A percentile compares a stretch with the other conserved stretches of the same genome.
phyloP scores from a whole-genome alignment of 2,888 invertebrate genomes.

The Chrysolina oricalcia region DNA sequence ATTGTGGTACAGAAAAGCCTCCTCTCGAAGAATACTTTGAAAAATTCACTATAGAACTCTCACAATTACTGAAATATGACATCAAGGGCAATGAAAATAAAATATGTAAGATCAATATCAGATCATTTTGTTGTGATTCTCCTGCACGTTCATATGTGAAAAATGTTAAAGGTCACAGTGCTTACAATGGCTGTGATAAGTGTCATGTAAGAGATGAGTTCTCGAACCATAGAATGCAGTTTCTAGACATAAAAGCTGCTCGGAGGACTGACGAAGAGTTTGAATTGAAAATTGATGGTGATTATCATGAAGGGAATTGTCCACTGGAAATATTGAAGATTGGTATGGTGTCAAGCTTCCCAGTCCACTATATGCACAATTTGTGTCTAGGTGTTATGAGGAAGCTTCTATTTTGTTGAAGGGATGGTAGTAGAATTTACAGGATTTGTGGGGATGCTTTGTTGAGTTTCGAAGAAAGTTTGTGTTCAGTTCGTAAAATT shows the following conservation, averaged over 20 bases:
- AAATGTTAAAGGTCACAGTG: slow-evolving; percentile 51
- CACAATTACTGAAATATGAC: slow-evolving; percentile 33
- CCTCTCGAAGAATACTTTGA: slow-evolving; percentile 47
- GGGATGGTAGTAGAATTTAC: slow-evolving; percentile 43
- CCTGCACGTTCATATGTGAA: slow-evolving; percentile 50
- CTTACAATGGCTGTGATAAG: slow-evolving; percentile 55
- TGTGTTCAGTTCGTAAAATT: neutral
- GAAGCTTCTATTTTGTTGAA: slow-evolving; percentile 19
- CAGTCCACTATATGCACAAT: slow-evolving; percentile 20
- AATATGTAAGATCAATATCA: slow-evolving; percentile 35
- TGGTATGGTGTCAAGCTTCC: slow-evolving; percentile 21
- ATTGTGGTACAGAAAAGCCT: slow-evolving; percentile 48
- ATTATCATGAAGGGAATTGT: slow-evolving; percentile 26
- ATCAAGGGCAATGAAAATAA: slow-evolving; percentile 28
- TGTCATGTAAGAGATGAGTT: slow-evolving; percentile 49
- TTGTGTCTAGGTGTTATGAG: slow-evolving; percentile 17
- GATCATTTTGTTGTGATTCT: slow-evolving; percentile 51
- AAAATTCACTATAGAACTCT: slow-evolving; percentile 45
- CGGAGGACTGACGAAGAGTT: slow-evolving; percentile 45
- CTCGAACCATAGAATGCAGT: slow-evolving; percentile 48
- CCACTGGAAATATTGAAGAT: slow-evolving; percentile 20
- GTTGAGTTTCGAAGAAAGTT: neutral
- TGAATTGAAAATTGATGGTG: neutral
- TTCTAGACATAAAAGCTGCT: slow-evolving; percentile 47
- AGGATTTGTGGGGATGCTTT: slow-evolving; percentile 31